Evolutionary conservation across 1,140 invertebrate genomes (phyloP).

Genomic region (Geopemphigus sp.): DNA sequence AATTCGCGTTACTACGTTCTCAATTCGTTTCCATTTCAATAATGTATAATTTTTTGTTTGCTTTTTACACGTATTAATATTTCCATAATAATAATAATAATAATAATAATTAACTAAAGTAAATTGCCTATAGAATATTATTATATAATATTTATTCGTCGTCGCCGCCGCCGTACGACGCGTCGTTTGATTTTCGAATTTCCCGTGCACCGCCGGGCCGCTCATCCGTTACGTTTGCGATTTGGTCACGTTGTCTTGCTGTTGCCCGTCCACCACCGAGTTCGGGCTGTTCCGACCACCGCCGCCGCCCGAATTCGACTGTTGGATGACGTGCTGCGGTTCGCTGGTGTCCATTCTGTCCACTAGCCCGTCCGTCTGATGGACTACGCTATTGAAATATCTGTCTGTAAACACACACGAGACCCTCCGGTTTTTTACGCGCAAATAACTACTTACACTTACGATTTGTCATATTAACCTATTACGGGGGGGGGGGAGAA

Average conservation of each 20-base stretch:
- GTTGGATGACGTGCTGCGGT: constrained; percentile 33
- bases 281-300: constrained; percentile 25
- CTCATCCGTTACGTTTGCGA: neutral
- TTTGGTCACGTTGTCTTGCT: constrained; percentile 42
- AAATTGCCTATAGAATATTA: constrained; percentile 18
- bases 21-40: neutral
- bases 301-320: constrained; percentile 13
- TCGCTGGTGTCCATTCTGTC: constrained; percentile 51
- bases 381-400: constrained; percentile 55
- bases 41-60: constrained; percentile 9
- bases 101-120: constrained; percentile 30
- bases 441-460: no score
- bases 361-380: constrained; percentile 54
- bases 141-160: no score
- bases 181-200: neutral
- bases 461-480: no score
- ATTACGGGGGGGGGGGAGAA: no score
- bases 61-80: constrained; percentile 29
- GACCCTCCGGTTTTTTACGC: neutral
- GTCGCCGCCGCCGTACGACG: no score
- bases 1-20: no score
- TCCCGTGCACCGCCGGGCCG: neutral
- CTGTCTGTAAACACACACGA: constrained; percentile 52
- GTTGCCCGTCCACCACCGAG: constrained; percentile 17
- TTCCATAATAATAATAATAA: constrained; percentile 10